A percentile compares a stretch with the other conserved stretches of the same genome.
These are phyloP conservation scores for Enteromius fasciolatus DNA, from an alignment of 2,797 vertebrate genomes.

Conservation along the genomic window DNA sequence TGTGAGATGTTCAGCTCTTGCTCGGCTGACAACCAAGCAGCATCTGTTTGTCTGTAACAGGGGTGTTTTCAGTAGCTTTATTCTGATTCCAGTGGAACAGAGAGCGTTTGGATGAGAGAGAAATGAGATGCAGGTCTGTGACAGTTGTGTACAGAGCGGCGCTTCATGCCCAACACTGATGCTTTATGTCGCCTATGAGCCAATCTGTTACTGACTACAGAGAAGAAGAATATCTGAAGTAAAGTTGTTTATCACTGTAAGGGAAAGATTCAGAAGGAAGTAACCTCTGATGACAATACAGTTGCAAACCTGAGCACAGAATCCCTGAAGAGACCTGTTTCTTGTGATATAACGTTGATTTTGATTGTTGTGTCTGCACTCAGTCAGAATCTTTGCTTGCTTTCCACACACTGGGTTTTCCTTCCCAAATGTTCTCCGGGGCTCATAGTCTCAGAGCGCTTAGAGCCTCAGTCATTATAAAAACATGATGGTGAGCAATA, in stretches of 20 bases:
- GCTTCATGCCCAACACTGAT: not conserved
- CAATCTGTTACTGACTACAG: not conserved
- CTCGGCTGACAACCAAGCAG: not conserved
- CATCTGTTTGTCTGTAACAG: constrained; percentile 14
- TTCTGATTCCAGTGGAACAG: constrained; percentile 9
- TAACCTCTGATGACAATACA: not conserved
- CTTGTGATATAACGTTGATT: not conserved
- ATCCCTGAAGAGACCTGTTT: not conserved
- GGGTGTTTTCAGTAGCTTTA: constrained; percentile 5
- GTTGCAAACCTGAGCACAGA: not conserved
- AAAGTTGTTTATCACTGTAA: not conserved
- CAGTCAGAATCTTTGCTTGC: not conserved
- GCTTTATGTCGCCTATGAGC: not conserved
- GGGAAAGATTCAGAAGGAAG: not conserved
- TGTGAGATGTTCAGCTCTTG: not conserved
- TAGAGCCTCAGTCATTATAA: constrained; percentile 19
- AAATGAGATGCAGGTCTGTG: constrained; percentile 2
- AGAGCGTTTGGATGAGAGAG: constrained; percentile 15
- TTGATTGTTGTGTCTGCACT: not conserved
- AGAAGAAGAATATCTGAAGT: not conserved
- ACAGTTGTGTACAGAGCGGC: not conserved
- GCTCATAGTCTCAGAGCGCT: not conserved
- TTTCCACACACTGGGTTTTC: not conserved
- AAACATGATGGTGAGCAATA: constrained; percentile 39
- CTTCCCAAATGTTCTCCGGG: constrained; percentile 12